Percentiles rank a stretch among this genome's conserved stretches.
Conservation (phyloP, 2,888 invertebrate genomes). For the Orthosia gothica region DNA sequence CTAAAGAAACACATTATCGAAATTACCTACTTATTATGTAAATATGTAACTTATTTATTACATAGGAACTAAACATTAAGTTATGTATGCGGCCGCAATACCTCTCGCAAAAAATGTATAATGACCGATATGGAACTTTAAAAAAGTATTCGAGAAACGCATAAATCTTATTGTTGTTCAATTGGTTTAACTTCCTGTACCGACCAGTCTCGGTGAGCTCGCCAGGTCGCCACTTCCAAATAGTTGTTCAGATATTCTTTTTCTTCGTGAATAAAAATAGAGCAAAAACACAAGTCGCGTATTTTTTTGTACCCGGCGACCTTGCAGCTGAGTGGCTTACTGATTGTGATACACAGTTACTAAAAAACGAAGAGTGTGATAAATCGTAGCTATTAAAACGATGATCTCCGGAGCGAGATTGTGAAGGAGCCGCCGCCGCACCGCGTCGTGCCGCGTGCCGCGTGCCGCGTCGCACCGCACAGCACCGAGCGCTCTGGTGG, state of each 20-base stretch:
- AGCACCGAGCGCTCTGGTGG: conserved; percentile 8
- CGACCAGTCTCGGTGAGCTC: conserved; percentile 82
- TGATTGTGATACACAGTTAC: conserved; percentile 87
- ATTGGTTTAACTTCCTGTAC: conserved; percentile 88
- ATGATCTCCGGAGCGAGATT: conserved; percentile 69
- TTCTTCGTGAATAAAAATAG: conserved; percentile 88
- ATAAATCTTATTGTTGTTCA: conserved; percentile 90
- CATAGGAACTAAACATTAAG: conserved; percentile 47
- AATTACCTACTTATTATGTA: conserved; percentile 55
- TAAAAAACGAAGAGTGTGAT: conserved; percentile 87
- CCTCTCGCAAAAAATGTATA: conserved; percentile 54
- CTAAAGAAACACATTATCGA: conserved; percentile 32
- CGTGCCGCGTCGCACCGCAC: conserved; percentile 27
- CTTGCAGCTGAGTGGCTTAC: conserved; percentile 88
- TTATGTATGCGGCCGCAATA: conserved; percentile 22
- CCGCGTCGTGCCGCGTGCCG: neutral
- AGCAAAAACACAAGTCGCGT: conserved; percentile 85
- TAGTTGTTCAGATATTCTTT: conserved; percentile 89
- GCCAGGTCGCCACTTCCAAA: conserved; percentile 87
- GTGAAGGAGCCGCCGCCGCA: conserved; percentile 58
- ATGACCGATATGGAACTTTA: conserved; percentile 73
- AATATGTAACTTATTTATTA: conserved; percentile 34
- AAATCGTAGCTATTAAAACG: conserved; percentile 84
- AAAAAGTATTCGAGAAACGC: conserved; percentile 83
- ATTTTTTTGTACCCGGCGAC: conserved; percentile 87